Evolutionary conservation across 1,140 invertebrate genomes (phyloP), one percentile per base, ranked within the genome.

Genomic region (Macrobrachium nipponense): DNA sequence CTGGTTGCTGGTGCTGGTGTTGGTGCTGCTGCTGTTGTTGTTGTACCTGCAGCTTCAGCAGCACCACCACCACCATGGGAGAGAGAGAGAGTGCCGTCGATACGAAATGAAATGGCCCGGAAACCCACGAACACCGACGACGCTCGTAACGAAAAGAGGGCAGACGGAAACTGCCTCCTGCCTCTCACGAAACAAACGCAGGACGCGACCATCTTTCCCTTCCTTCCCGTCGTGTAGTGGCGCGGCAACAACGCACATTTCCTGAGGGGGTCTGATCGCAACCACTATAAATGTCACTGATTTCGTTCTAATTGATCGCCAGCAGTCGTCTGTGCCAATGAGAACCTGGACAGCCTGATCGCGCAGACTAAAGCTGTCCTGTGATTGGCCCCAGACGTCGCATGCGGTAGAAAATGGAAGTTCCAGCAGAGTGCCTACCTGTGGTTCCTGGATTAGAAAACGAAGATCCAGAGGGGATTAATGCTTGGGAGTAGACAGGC

Each of bases 401-500:
- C 59, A 60, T 62, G 76, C 18, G 76, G 76, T 62, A 79, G 76
- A 80, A 66, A 66, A 66, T 80, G 78, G 78, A 44, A 44, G 61
- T 64, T 80, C 43, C 61, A 36, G 61, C 10, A 43, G 60, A 43
- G 43, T 43, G 43, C 61, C 36, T 80, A 66, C 78, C 78, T 66
- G 78, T 80, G 78, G 78, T 80, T 60, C 51, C 43, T 60, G 44
- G 64, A 81, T 81, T 72, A 72, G 80, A 81, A 72, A 72, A 81
- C 64, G 79, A 80, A 76, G 79, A 72, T 80, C 61, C 78, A 80
- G 78, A 80, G 78, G n/a, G 78, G 36, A 51, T 80, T 80, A 80
- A 43, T 66, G 27, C 61, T 62, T 20, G 61, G 61, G 14, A 11
- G 78, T 44, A 66, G 78, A 66, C 78, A 80, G 78, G 61, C 64